Base-by-base conservation (phyloP, 2,888 invertebrate genomes). In the Sphecodes monilicornis region DNA sequence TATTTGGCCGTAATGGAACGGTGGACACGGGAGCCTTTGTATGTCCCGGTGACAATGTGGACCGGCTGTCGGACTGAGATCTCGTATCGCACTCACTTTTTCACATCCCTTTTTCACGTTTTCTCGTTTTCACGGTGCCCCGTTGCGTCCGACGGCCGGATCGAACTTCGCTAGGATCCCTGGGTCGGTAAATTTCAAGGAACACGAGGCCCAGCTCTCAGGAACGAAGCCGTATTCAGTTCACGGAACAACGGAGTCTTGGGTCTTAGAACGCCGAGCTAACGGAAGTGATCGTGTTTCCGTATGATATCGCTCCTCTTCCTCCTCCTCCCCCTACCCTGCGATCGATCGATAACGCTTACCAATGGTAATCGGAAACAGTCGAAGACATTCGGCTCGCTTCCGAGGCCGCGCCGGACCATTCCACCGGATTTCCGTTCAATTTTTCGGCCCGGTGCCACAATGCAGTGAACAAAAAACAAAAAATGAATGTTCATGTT, bases 1-100 rank as follows among this genome's bases (percentile, higher is more conserved):
- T 77, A 60, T 72, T 80, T 64, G 41, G 39, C 64, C 29, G 72
- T 74, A 72, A 80, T 69, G 80, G 73, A 80, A 74, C 74, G 64
- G 39, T 69, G 69, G 69, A 69, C 71, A 70, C 54, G 80, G 70
- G 50, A 66, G 77, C 78, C 80, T 87, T 87, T 82, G 84, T 78
- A 46, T 73, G 64, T 46, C 57, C 32, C 29, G 36, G 76, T 46
- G 74, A 72, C 87, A 85, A 87, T 80, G 78, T 32, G 29, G 10
- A 26, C 64, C 41, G 50, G 41, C 39, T 70, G 79, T 60, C 46
- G 57, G 22, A 13, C 39, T 8, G 22, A 43, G 66, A 41, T 43
- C 43, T 60, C 50, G 32, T 32, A 32, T 54, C 26, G 50, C 64
- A 11, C 13, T 36, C 57, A n/a, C 29, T 50, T 46, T 73, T 41